These are phyloP conservation scores for Boulengerochromis microlepis DNA, from an alignment of 2,113 vertebrate genomes.

Conservation along the genomic window DNA sequence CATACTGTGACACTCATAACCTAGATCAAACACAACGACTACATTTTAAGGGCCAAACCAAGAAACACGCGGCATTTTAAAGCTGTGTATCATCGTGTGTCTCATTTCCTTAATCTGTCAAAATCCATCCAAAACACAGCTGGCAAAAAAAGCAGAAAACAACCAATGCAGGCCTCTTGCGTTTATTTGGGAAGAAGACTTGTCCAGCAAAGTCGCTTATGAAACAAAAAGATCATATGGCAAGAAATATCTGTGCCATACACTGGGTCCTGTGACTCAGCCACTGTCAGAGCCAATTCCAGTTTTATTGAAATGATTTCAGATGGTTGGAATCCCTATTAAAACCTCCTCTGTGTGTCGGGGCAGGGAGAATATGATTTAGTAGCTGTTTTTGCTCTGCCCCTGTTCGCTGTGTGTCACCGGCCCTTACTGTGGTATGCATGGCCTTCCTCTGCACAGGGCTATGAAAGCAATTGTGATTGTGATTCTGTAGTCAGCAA, in stretches of 20 bases:
- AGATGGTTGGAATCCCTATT: slow-evolving; percentile 46
- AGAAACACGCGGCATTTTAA: neutral
- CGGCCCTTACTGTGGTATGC: slow-evolving; percentile 62
- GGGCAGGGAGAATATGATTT: slow-evolving; percentile 42
- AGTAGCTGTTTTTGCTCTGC: slow-evolving; percentile 39
- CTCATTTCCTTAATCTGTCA: neutral
- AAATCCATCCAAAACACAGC: neutral
- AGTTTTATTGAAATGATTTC: slow-evolving; percentile 55
- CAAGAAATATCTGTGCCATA: neutral
- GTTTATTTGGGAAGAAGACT: neutral
- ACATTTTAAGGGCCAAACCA: slow-evolving; percentile 2
- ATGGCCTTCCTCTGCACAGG: slow-evolving; percentile 58
- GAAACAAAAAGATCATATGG: neutral
- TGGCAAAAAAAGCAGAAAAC: neutral
- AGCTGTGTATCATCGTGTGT: neutral
- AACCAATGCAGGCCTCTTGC: neutral
- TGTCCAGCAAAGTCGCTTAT: neutral
- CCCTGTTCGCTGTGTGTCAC: slow-evolving; percentile 47
- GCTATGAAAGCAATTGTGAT: slow-evolving; percentile 73
- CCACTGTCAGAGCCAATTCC: slow-evolving; percentile 33
- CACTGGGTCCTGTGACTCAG: slow-evolving; percentile 11
- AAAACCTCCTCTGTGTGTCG: slow-evolving; percentile 23
- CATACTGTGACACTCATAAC: neutral
- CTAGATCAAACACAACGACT: slow-evolving; percentile 5
- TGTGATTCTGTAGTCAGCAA: slow-evolving; percentile 71